Conservation (phyloP, 2,888 invertebrate species). For the Latrodectus hesperus region DNA sequence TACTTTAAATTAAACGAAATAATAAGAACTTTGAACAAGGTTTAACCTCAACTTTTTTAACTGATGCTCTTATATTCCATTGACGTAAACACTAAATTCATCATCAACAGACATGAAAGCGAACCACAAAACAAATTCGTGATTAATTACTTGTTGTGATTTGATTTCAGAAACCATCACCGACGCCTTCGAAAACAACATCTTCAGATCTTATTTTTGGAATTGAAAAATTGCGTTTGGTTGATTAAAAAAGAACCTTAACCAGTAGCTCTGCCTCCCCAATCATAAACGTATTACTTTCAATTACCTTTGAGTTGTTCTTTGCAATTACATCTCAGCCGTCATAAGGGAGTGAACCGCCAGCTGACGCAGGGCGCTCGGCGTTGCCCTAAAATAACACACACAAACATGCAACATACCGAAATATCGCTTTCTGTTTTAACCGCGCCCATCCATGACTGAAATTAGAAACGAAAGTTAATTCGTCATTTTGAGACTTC, state of each 20-base stretch:
- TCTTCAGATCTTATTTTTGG: neutral
- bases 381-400: neutral
- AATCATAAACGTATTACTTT: slow-evolving; percentile 30
- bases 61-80: no score
- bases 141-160: neutral
- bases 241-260: neutral
- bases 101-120: no score
- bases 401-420: neutral
- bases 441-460: slow-evolving; percentile 46
- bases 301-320: slow-evolving; percentile 43
- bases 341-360: slow-evolving; percentile 46
- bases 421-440: neutral
- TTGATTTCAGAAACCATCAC: neutral
- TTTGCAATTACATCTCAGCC: slow-evolving; percentile 33
- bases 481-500: slow-evolving; percentile 40
- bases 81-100: no score
- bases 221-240: neutral
- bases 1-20: no score
- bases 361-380: neutral
- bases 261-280: slow-evolving; percentile 22
- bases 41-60: no score
- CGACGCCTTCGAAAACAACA: neutral
- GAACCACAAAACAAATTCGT: neutral
- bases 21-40: no score
- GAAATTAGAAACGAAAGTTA: slow-evolving; percentile 40